These are phyloP conservation scores for Paracyclopina nana DNA, from an alignment of 1,140 invertebrate species.

Conservation along the genomic window DNA sequence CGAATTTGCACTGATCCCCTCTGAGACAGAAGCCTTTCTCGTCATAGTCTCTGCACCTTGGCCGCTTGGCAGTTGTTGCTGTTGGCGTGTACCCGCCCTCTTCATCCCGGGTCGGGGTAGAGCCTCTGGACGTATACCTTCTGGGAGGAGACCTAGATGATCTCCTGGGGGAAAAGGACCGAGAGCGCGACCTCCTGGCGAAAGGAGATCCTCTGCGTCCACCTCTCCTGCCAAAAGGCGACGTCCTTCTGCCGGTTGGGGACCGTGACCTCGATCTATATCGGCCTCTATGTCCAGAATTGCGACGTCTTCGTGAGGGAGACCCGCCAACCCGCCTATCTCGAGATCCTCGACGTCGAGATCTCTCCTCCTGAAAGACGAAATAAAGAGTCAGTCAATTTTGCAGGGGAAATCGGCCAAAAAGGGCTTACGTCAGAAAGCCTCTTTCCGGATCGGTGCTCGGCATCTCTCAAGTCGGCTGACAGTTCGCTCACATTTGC, in stretches of 20 bases:
- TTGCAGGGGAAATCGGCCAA: too few species aligned
- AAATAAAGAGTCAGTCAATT: too few species aligned
- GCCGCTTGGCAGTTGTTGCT: slow-evolving; percentile 1
- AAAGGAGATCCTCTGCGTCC: too few species aligned
- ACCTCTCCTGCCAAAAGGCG: neutral
- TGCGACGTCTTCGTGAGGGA: neutral
- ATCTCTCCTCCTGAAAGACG: too few species aligned
- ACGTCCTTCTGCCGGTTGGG: too few species aligned
- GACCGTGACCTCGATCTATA: neutral
- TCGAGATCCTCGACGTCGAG: too few species aligned
- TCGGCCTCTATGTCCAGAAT: neutral
- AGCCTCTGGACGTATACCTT: neutral
- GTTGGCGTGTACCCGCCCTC: slow-evolving; percentile 4
- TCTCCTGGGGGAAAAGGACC: neutral
- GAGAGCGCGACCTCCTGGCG: neutral
- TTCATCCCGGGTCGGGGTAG: neutral
- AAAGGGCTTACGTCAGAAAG: too few species aligned
- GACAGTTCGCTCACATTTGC: too few species aligned
- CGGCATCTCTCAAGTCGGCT: too few species aligned
- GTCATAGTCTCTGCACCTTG: slow-evolving; percentile 32
- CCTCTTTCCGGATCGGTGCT: too few species aligned
- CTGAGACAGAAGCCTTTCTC: slow-evolving; percentile 84
- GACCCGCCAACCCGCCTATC: too few species aligned
- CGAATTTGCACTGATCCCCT: slow-evolving; percentile 81
- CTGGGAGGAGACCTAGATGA: neutral